Evolutionary conservation across 2,797 vertebrate species (phyloP), one percentile per base, ranked within the genome.

Genomic region (Yasuhikotakia modesta): DNA sequence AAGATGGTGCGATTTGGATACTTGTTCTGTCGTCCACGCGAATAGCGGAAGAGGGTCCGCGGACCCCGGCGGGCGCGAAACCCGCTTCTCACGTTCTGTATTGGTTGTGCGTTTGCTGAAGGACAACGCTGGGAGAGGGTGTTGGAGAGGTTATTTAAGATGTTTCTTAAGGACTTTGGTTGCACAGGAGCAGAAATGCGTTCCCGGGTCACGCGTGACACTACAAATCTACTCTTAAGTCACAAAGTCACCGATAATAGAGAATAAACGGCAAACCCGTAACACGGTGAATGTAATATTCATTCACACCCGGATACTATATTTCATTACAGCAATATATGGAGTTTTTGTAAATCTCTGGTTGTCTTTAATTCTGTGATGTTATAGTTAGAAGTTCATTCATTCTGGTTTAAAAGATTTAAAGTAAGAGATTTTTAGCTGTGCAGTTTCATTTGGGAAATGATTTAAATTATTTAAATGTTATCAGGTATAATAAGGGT

Each of bases 201-300:
- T 50, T 63, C 65, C 45, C 22, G 70, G 39, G 43, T 48, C 22
- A 58, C 61, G 19, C 14, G 11, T 68, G 24, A 45, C 22, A 73
- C 43, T 61, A 52, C 70, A 73, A 53, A 79, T 61, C 19, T 19
- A 67, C 63, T 73, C 77, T 14, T 39, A 73, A 72, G 70, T 73
- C 63, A 73, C 45, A 67, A 68, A 73, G 78, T 79, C 24, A 46
- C 66, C 43, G 50, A 73, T 35, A 58, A 64, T 27, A 70, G 17
- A 52, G 35, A 0, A 19, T 60, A 48, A 17, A 79, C 21, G n/a
- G 16, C 32, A n/a, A 19, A 43, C 48, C 46, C 21, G 14, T n/a
- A 24, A 27, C 6, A 16, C 50, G 3, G 13, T 48, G 24, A 64
- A n/a, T 53, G n/a, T 46, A 5, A 10, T 57, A 32, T 53, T 48